A percentile compares a stretch with the other conserved stretches of the same genome.
These are phyloP conservation scores for Ginglymostoma cirratum DNA, from an alignment of 2,113 vertebrate species.

Conservation along the genomic window DNA sequence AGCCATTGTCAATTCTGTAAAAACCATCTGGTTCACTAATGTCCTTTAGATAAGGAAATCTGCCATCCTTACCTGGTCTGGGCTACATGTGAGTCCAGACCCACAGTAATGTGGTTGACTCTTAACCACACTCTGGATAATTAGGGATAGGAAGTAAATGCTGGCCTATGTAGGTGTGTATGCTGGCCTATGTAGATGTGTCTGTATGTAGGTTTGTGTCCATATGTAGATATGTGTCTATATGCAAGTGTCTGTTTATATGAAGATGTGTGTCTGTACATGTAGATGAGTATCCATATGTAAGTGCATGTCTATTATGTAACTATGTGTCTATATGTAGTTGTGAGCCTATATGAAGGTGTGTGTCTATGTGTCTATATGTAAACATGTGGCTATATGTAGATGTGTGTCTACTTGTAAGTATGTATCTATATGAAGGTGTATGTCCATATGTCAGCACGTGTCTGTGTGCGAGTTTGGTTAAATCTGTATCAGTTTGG, in stretches of 20 bases:
- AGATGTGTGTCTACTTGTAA: neutral
- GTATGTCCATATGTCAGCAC: neutral
- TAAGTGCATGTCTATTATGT: neutral
- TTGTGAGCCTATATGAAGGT: neutral
- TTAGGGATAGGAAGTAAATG: too few relatives aligned
- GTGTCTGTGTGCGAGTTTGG: neutral
- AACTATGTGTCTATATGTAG: neutral
- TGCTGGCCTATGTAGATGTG: too few relatives aligned
- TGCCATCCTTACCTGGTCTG: too few relatives aligned
- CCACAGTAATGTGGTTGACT: too few relatives aligned
- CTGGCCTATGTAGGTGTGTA: too few relatives aligned
- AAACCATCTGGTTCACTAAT: too few relatives aligned
- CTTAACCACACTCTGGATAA: too few relatives aligned
- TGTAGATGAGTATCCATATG: neutral
- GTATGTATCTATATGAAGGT: neutral
- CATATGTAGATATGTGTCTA: too few relatives aligned
- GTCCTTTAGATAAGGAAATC: too few relatives aligned
- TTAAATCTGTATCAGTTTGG: neutral
- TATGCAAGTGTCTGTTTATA: neutral
- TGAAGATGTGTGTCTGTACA: neutral
- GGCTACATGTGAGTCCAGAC: too few relatives aligned
- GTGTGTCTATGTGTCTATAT: neutral
- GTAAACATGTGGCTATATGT: neutral
- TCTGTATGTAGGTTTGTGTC: too few relatives aligned
- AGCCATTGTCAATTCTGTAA: too few relatives aligned